Conservation (phyloP, 2,797 vertebrate genomes). For the Scomberomorus guttatus region DNA sequence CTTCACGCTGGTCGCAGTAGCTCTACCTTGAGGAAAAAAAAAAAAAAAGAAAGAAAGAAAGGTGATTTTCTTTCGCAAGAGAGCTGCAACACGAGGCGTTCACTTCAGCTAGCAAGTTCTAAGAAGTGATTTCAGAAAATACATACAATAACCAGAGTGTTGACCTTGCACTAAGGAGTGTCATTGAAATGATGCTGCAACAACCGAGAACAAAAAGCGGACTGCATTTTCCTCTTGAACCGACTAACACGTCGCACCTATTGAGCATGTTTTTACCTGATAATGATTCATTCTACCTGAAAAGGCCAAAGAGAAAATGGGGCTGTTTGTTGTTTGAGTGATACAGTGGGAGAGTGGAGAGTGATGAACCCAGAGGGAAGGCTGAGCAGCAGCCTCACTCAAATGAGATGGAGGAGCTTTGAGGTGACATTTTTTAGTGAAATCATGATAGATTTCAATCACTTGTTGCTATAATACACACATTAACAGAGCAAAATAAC, state of each 20-base stretch:
- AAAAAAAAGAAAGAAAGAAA: background rate
- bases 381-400: background rate
- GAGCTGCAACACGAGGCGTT: background rate
- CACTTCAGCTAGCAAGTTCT: no score
- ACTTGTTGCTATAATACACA: background rate
- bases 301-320: background rate
- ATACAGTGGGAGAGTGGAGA: background rate
- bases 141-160: background rate
- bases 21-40: background rate
- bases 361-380: background rate
- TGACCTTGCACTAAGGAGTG: background rate
- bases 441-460: background rate
- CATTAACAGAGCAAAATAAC: background rate
- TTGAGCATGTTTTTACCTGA: background rate
- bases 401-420: background rate
- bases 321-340: constrained; percentile 2
- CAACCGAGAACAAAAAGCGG: accelerated
- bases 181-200: no score
- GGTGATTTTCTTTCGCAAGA: background rate
- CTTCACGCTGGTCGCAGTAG: background rate
- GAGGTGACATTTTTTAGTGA: background rate
- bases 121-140: background rate
- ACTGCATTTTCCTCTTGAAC: background rate
- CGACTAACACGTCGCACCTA: background rate
- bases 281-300: background rate